These are phyloP conservation scores for Nysson spinosus DNA, from an alignment of 2,888 invertebrate species.

Conservation along the genomic window DNA sequence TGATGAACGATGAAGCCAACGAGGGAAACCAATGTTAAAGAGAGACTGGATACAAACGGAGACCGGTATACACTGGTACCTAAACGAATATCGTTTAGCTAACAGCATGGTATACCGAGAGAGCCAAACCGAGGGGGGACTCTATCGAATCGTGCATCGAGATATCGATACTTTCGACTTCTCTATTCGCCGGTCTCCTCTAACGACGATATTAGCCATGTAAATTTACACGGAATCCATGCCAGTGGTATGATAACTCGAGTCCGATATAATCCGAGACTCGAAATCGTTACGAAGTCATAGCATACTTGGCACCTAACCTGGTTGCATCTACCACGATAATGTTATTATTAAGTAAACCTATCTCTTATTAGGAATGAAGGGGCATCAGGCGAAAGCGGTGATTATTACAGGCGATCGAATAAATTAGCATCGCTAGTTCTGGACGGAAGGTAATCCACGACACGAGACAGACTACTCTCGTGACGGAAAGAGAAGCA, in stretches of 20 bases:
- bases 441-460: slow-evolving; percentile 43
- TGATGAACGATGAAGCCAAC: slow-evolving; percentile 53
- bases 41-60: slow-evolving; percentile 43
- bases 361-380: too few relatives aligned
- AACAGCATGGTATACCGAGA: slow-evolving; percentile 51
- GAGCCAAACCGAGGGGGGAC: slow-evolving; percentile 18
- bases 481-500: slow-evolving; percentile 55
- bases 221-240: too few relatives aligned
- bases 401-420: slow-evolving; percentile 39
- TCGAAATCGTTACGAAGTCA: too few relatives aligned
- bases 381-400: slow-evolving; percentile 22
- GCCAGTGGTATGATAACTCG: too few relatives aligned
- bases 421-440: slow-evolving; percentile 50
- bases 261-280: too few relatives aligned
- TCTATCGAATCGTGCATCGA: slow-evolving; percentile 60
- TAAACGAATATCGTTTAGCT: slow-evolving; percentile 53
- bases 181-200: slow-evolving; percentile 29
- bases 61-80: slow-evolving; percentile 58
- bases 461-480: slow-evolving; percentile 37
- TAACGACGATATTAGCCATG: neutral
- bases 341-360: too few relatives aligned
- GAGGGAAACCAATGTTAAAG: slow-evolving; percentile 30
- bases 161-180: slow-evolving; percentile 38
- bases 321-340: too few relatives aligned
- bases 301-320: too few relatives aligned